A percentile compares a stretch with the other conserved stretches of the same genome.
These are phyloP conservation scores for Phrynocephalus guinanensis DNA, from an alignment of 2,797 vertebrate species.

Conservation along the genomic window DNA sequence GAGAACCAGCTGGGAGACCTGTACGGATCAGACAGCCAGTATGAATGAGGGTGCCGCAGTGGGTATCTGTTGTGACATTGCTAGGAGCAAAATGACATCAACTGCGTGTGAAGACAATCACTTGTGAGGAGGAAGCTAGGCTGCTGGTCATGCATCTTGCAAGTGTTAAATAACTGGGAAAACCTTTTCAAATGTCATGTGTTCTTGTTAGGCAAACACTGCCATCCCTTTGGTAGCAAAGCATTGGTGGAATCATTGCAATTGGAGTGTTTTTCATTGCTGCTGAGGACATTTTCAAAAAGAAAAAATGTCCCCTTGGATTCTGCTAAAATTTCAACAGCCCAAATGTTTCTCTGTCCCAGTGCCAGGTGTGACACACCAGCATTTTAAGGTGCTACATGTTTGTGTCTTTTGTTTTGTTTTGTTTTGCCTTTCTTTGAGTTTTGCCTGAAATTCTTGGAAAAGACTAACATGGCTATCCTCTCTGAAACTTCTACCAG, in stretches of 20 bases:
- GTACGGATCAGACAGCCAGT: neutral
- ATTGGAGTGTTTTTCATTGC: neutral
- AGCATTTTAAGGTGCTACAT: constrained; percentile 28
- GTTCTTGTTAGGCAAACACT: neutral
- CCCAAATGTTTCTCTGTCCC: constrained; percentile 59
- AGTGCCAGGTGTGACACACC: constrained; percentile 52
- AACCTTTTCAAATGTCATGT: neutral
- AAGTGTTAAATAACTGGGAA: neutral
- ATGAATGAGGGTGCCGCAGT: too few relatives aligned
- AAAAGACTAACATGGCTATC: too few relatives aligned
- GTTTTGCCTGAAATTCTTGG: too few relatives aligned
- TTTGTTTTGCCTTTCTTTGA: too few relatives aligned
- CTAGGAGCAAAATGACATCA: neutral
- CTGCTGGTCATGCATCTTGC: neutral
- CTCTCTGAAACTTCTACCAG: neutral
- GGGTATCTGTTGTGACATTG: neutral
- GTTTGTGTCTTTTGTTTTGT: too few relatives aligned
- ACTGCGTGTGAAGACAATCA: neutral
- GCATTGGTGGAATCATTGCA: neutral
- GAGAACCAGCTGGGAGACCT: too few relatives aligned
- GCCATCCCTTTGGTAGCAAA: neutral
- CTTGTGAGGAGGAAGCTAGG: neutral
- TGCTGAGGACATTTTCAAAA: neutral
- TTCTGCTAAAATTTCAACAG: constrained; percentile 20
- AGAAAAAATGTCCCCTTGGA: neutral